Evolutionary conservation across 1,140 invertebrate genomes (phyloP).

Genomic region (Drosophila sulfurigaster): DNA sequence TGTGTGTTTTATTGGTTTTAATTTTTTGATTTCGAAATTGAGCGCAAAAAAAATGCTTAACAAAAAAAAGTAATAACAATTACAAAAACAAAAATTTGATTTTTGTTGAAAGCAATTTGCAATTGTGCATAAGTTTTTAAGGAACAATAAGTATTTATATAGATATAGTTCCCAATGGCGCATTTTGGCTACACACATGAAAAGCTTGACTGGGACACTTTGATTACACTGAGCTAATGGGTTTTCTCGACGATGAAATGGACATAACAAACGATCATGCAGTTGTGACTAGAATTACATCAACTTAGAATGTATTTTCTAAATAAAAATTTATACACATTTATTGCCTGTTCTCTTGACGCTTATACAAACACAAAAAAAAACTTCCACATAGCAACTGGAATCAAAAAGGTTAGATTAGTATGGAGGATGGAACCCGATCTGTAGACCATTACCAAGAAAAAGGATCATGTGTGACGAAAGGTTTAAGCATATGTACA

Average conservation of each 20-base stretch:
- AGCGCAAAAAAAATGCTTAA: slow-evolving; percentile 30
- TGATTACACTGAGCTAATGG: neutral
- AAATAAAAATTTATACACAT: no score
- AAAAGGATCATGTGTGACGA: slow-evolving; percentile 15
- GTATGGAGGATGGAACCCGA: slow-evolving; percentile 41
- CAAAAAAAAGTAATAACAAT: slow-evolving; percentile 26
- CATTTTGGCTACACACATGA: slow-evolving; percentile 14
- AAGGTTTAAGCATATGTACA: slow-evolving; percentile 35
- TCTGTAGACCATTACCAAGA: slow-evolving; percentile 54
- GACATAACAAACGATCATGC: neutral
- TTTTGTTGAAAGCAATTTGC: slow-evolving; percentile 20
- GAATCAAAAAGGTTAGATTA: slow-evolving; percentile 41
- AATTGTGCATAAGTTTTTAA: slow-evolving; percentile 11
- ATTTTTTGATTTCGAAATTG: slow-evolving; percentile 1
- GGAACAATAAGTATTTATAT: neutral
- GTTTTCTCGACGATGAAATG: slow-evolving; percentile 5
- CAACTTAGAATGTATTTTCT: neutral
- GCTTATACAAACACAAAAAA: neutral
- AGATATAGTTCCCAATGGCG: neutral
- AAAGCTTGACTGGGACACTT: neutral
- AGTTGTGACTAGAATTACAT: neutral
- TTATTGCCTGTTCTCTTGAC: neutral
- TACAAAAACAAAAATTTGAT: slow-evolving; percentile 23
- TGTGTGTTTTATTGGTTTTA: neutral
- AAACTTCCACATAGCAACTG: slow-evolving; percentile 3